Percentiles rank a stretch among this genome's conserved stretches.
phyloP scores from a whole-genome alignment of 2,113 vertebrate genomes.

The Phyllopteryx taeniolatus region DNA sequence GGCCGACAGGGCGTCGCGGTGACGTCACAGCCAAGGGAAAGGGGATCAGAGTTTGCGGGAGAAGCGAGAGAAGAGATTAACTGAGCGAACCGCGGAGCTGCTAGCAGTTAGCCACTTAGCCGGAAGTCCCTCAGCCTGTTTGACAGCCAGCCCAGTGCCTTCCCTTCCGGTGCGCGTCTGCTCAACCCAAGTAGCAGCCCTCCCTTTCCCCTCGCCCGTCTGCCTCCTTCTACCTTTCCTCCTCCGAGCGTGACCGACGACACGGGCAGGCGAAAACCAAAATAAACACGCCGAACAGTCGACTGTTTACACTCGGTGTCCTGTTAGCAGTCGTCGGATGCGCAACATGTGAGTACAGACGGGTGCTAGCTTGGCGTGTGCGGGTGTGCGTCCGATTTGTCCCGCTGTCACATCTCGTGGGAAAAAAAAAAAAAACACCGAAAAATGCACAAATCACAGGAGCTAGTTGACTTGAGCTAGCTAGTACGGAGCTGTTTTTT shows the following conservation, averaged over 20 bases:
- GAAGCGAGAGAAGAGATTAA: conserved; percentile 37
- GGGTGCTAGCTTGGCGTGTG: neutral
- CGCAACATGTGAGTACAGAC: conserved; percentile 63
- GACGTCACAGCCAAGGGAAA: conserved; percentile 36
- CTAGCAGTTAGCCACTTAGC: conserved; percentile 56
- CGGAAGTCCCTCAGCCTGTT: neutral
- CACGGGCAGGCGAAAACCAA: neutral
- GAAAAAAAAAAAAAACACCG: neutral
- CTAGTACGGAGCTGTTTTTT: neutral
- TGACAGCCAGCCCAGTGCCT: neutral
- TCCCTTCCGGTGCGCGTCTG: neutral
- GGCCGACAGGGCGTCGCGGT: conserved; percentile 23
- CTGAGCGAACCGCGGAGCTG: conserved; percentile 30
- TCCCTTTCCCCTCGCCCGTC: neutral
- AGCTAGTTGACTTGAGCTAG: neutral
- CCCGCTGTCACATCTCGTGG: conserved; percentile 18
- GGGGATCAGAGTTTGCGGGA: conserved; percentile 16
- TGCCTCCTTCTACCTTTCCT: conserved; percentile 7
- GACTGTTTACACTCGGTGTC: conserved; percentile 56
- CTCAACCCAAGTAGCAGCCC: neutral
- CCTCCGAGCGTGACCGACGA: conserved; percentile 10
- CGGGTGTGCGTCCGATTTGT: neutral
- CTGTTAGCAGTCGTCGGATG: conserved; percentile 53
- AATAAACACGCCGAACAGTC: conserved; percentile 24
- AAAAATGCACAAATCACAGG: neutral